Conservation (phyloP, 2,113 vertebrate species). For the Miniopterus natalensis region DNA sequence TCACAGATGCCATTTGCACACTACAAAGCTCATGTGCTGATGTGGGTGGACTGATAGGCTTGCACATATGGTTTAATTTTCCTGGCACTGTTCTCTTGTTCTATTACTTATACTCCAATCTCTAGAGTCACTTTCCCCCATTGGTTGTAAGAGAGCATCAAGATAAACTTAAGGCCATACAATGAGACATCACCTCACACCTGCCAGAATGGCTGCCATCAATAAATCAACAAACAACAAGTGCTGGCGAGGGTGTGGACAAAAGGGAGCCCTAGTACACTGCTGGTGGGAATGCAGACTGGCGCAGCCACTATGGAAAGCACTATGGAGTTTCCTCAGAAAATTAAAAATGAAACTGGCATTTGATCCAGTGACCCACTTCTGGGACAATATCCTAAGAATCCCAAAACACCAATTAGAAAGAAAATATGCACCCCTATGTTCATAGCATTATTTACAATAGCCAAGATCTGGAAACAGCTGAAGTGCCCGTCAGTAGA, state of each 20-base stretch:
- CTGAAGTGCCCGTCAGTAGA: not conserved
- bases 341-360: not conserved
- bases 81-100: not conserved
- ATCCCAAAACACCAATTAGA: not conserved
- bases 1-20: not conserved
- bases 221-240: not conserved
- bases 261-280: not conserved
- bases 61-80: not conserved
- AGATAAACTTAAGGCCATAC: not conserved
- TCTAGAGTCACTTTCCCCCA: constrained; percentile 9
- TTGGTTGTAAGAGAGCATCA: not conserved
- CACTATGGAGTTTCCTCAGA: not conserved
- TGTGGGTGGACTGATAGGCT: accelerated
- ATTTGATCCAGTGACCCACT: not conserved
- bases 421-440: not conserved
- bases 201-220: not conserved
- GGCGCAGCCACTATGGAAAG: not conserved
- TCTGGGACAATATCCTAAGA: not conserved
- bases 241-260: not conserved
- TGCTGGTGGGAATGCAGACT: not conserved
- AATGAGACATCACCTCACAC: not conserved
- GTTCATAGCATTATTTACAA: not conserved
- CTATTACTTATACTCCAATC: not conserved
- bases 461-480: not conserved
- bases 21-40: no score